phyloP scores from a whole-genome alignment of 1,140 invertebrate species.

The Capitella teleta region DNA sequence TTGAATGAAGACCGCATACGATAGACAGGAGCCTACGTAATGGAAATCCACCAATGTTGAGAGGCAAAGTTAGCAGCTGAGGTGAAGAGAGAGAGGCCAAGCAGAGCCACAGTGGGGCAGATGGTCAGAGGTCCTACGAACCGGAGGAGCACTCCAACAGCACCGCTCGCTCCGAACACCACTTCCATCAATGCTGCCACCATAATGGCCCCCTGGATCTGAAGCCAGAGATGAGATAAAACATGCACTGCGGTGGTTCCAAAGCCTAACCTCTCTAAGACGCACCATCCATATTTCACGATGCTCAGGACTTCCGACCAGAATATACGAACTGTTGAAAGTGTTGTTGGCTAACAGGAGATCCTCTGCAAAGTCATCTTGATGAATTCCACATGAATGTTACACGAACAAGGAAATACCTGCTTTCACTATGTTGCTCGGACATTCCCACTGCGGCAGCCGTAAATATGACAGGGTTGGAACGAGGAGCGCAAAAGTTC shows the following conservation, averaged over 20 bases:
- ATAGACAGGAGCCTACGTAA: slow-evolving; percentile 46
- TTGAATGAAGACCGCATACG: too few species aligned
- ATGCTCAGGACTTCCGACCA: slow-evolving; percentile 10
- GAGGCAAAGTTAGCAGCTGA: slow-evolving; percentile 63
- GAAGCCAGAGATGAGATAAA: background rate
- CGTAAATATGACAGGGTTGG: slow-evolving; percentile 11
- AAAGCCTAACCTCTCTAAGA: slow-evolving; percentile 10
- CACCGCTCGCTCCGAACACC: slow-evolving; percentile 5
- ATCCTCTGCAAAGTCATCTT: background rate
- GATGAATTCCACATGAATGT: too few species aligned
- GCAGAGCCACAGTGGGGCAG: slow-evolving; percentile 11
- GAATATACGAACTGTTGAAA: slow-evolving; percentile 5
- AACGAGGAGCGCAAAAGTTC: slow-evolving; percentile 11
- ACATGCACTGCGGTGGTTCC: background rate
- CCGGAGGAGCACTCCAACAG: slow-evolving; percentile 8
- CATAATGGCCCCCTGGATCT: slow-evolving; percentile 10
- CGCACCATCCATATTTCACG: slow-evolving; percentile 11
- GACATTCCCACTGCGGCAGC: slow-evolving; percentile 12
- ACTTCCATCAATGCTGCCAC: slow-evolving; percentile 5
- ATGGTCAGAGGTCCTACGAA: slow-evolving; percentile 14
- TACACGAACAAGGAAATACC: background rate
- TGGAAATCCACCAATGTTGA: slow-evolving; percentile 66
- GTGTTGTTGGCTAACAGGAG: background rate
- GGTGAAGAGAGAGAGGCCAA: slow-evolving; percentile 13
- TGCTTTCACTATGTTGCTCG: slow-evolving; percentile 4